Conservation (phyloP, 2,797 vertebrate genomes). For the Balearica regulorum region DNA sequence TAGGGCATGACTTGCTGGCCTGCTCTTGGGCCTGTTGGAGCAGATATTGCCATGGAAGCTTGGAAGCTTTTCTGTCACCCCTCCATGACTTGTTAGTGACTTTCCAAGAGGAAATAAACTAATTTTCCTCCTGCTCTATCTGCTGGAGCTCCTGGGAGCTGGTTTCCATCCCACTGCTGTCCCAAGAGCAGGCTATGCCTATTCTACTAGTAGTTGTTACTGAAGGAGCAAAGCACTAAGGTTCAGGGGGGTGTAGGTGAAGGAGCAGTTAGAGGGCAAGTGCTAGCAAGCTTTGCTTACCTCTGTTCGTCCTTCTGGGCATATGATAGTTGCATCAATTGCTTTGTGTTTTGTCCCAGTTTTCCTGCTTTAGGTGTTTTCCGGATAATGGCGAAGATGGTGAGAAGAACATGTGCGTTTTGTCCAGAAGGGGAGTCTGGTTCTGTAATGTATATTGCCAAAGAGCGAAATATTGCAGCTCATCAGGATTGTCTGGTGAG, state of each 20-base stretch:
- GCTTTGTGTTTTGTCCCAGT: slow-evolving; percentile 20
- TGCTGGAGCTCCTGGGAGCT: neutral
- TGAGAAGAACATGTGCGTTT: slow-evolving; percentile 66
- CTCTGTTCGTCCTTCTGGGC: neutral
- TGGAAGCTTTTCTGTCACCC: neutral
- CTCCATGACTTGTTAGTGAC: neutral
- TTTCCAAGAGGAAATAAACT: neutral
- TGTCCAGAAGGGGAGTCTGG: slow-evolving; percentile 57
- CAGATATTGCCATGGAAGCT: neutral
- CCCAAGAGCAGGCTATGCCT: neutral
- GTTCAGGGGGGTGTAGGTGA: neutral
- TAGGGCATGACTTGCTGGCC: neutral
- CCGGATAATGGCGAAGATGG: slow-evolving; percentile 66
- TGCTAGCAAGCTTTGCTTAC: neutral
- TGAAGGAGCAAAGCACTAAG: neutral
- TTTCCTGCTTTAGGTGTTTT: slow-evolving; percentile 36
- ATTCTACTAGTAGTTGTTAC: neutral
- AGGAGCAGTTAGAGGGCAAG: neutral
- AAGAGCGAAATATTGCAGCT: slow-evolving; percentile 66
- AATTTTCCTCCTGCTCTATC: neutral
- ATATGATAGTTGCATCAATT: neutral
- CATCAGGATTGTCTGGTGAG: slow-evolving; percentile 79
- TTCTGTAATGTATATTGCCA: slow-evolving; percentile 67
- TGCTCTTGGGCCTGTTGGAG: neutral
- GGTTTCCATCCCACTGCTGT: neutral